These are phyloP conservation scores for Acleris emargana DNA, from an alignment of 2,888 invertebrate genomes.

Conservation along the genomic window DNA sequence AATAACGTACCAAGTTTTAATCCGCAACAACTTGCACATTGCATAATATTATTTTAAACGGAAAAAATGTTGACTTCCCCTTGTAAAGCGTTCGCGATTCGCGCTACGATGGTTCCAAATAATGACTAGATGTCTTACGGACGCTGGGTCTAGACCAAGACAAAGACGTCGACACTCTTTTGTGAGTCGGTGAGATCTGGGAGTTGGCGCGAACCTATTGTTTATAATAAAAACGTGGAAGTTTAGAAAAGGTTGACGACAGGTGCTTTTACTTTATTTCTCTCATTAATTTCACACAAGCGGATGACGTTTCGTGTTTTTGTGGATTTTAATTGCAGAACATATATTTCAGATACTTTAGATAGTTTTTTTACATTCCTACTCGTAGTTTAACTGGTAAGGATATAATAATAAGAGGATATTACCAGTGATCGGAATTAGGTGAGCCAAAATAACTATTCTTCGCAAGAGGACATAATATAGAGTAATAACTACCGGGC, in stretches of 20 bases:
- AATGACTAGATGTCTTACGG: constrained; percentile 22
- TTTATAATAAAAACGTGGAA: background rate
- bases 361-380: no score
- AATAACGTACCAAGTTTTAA: no score
- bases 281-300: no score
- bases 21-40: no score
- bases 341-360: no score
- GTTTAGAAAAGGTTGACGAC: background rate
- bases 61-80: constrained; percentile 6
- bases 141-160: constrained; percentile 12
- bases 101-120: constrained; percentile 32
- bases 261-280: background rate
- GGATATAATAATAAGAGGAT: no score
- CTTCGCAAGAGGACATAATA: no score
- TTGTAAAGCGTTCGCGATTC: constrained; percentile 16
- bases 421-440: no score
- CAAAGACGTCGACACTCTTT: constrained; percentile 19
- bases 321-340: no score
- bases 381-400: no score
- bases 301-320: background rate
- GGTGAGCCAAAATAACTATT: no score
- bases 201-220: background rate
- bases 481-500: no score
- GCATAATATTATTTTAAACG: background rate
- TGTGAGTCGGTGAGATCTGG: background rate